Conservation (phyloP, 92 coral and sea anemone genomes). For the Zoanthus sansibaricus region DNA sequence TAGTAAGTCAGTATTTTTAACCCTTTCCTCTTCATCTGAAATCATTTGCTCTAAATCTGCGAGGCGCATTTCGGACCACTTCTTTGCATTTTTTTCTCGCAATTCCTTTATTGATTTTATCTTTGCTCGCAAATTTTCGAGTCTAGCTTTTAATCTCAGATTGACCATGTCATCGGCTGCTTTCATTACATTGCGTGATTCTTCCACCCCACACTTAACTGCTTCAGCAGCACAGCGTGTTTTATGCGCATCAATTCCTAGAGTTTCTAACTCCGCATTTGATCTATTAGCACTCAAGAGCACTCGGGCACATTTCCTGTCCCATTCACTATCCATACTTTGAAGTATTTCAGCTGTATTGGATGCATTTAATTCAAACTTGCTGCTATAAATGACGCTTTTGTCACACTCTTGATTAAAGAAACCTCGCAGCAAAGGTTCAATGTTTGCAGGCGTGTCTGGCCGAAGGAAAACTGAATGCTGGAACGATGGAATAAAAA, state of each 20-base stretch:
- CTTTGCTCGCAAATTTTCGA: background rate
- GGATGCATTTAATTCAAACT: constrained; percentile 12
- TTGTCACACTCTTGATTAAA: constrained; percentile 8
- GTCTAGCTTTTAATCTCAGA: constrained; percentile 9
- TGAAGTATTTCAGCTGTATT: background rate
- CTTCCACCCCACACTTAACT: constrained; percentile 4
- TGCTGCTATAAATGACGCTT: constrained; percentile 3
- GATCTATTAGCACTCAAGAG: constrained; percentile 31
- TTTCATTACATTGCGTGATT: constrained; percentile 6
- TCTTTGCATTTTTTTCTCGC: constrained; percentile 22
- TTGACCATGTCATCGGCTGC: constrained; percentile 31
- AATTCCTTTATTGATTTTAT: constrained; percentile 8
- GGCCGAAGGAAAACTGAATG: constrained; percentile 15
- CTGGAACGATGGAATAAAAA: constrained; percentile 18
- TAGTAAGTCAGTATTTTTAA: background rate
- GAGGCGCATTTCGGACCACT: constrained; percentile 25
- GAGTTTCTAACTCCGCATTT: constrained; percentile 21
- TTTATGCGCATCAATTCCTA: constrained; percentile 18
- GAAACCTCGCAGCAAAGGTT: constrained; percentile 4
- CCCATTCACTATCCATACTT: constrained; percentile 48
- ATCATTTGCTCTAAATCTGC: constrained; percentile 16
- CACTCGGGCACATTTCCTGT: constrained; percentile 37
- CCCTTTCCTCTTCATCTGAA: constrained; percentile 9
- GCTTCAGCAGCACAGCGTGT: constrained; percentile 4
- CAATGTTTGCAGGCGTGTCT: constrained; percentile 16